phyloP scores from a whole-genome alignment of 2,888 invertebrate genomes.

The Netelia melanura region DNA sequence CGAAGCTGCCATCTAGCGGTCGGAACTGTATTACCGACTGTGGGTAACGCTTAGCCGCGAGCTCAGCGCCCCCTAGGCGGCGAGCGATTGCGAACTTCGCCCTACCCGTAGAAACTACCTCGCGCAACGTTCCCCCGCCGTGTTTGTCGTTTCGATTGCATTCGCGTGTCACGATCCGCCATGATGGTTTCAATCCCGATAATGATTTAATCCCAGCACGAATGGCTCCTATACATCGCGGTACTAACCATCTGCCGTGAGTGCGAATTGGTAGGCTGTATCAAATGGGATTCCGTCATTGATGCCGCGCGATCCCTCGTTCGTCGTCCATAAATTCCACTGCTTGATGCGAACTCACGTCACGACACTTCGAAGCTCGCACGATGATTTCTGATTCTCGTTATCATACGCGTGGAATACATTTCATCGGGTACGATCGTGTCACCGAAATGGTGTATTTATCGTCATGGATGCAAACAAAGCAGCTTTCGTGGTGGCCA shows the following conservation, averaged over 20 bases:
- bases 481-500: neutral
- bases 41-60: too few species aligned
- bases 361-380: neutral
- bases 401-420: neutral
- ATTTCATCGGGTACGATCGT: neutral
- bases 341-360: neutral
- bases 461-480: neutral
- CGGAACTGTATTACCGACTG: too few species aligned
- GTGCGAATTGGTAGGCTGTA: neutral
- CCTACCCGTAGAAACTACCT: too few species aligned
- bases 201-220: neutral
- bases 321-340: neutral
- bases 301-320: neutral
- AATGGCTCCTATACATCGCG: neutral
- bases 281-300: neutral
- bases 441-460: neutral
- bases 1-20: too few species aligned
- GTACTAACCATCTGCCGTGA: neutral
- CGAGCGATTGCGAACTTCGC: too few species aligned
- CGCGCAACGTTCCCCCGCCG: too few species aligned
- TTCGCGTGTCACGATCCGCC: neutral
- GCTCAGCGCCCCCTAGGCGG: too few species aligned
- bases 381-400: slow-evolving; percentile 1
- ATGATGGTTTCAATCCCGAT: neutral
- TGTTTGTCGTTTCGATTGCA: too few species aligned